Percentiles rank a stretch among this genome's conserved stretches.
Evolutionary conservation across 2,797 vertebrate species (phyloP).

Genomic region (Kryptolebias ocellatus): DNA sequence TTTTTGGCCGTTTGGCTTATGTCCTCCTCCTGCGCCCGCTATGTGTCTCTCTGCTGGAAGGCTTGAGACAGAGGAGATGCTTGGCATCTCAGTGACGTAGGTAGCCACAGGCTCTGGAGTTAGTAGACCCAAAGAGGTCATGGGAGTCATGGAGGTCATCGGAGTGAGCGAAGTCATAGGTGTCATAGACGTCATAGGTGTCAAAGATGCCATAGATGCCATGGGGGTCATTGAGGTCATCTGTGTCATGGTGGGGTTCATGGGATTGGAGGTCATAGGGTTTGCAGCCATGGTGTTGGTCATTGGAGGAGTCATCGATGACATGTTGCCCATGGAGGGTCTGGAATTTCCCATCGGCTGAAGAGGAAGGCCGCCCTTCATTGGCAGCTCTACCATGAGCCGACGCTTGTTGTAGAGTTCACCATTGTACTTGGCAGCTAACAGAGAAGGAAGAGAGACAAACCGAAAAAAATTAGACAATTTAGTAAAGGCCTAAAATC

Average conservation of each 20-base stretch:
- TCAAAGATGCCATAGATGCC: slow-evolving; percentile 46
- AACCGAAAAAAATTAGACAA: slow-evolving; percentile 22
- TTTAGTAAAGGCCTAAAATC: neutral
- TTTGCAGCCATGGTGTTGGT: slow-evolving; percentile 70
- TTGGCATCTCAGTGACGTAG: slow-evolving; percentile 86
- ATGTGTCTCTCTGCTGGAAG: slow-evolving; percentile 82
- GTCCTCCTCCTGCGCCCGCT: slow-evolving; percentile 66
- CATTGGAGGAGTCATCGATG: slow-evolving; percentile 62
- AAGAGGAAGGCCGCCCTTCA: slow-evolving; percentile 91
- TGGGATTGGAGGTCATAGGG: slow-evolving; percentile 60
- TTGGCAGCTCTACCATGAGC: slow-evolving; percentile 91
- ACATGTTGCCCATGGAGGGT: slow-evolving; percentile 73
- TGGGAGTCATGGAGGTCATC: slow-evolving; percentile 60
- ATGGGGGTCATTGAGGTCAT: slow-evolving; percentile 65
- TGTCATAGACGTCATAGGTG: slow-evolving; percentile 49
- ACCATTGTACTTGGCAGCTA: slow-evolving; percentile 94
- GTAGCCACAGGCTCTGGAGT: slow-evolving; percentile 86
- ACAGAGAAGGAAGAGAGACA: slow-evolving; percentile 38
- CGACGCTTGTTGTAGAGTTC: slow-evolving; percentile 93
- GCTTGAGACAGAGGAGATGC: slow-evolving; percentile 80
- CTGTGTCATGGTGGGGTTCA: slow-evolving; percentile 66
- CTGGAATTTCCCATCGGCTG: slow-evolving; percentile 86
- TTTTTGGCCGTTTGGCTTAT: slow-evolving; percentile 90
- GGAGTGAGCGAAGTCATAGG: slow-evolving; percentile 46
- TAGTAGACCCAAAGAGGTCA: slow-evolving; percentile 89